phyloP scores from a whole-genome alignment of 2,888 invertebrate species.

The Polyommatus iphigenia region DNA sequence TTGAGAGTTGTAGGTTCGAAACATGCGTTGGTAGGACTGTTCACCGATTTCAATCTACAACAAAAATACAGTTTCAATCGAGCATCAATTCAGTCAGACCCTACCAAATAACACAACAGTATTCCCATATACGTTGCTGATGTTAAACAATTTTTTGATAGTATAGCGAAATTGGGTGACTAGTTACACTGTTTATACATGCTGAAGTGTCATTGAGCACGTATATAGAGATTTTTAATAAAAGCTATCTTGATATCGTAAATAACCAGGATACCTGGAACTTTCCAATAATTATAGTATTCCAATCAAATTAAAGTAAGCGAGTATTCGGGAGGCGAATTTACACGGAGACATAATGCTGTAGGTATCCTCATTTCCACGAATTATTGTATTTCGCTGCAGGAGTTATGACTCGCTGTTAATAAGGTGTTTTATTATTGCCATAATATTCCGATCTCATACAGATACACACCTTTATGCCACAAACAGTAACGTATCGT shows the following conservation, averaged over 20 bases:
- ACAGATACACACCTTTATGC: background rate
- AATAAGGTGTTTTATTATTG: conserved; percentile 22
- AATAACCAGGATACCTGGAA: background rate
- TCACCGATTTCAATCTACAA: too few species aligned
- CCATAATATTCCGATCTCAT: conserved; percentile 7
- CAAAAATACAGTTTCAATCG: too few species aligned
- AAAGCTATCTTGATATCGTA: background rate
- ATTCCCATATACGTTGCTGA: too few species aligned
- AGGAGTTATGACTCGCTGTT: conserved; percentile 25
- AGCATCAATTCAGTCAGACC: too few species aligned
- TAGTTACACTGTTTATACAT: too few species aligned
- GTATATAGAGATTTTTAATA: background rate
- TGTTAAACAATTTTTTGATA: too few species aligned
- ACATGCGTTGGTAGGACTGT: too few species aligned
- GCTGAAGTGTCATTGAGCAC: too few species aligned
- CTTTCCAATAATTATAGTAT: conserved; percentile 1
- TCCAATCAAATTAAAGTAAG: conserved; percentile 25
- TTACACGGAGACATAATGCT: conserved; percentile 19
- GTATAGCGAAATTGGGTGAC: too few species aligned
- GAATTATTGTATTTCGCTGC: conserved; percentile 33
- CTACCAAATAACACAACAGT: too few species aligned
- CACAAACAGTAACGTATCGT: background rate
- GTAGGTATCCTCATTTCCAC: conserved; percentile 13
- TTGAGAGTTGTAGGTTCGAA: background rate
- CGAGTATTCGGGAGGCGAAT: conserved; percentile 28